A percentile compares a stretch with the other conserved stretches of the same genome.
Evolutionary conservation across 2,797 vertebrate species (phyloP).

Genomic region (Molossus molossus): DNA sequence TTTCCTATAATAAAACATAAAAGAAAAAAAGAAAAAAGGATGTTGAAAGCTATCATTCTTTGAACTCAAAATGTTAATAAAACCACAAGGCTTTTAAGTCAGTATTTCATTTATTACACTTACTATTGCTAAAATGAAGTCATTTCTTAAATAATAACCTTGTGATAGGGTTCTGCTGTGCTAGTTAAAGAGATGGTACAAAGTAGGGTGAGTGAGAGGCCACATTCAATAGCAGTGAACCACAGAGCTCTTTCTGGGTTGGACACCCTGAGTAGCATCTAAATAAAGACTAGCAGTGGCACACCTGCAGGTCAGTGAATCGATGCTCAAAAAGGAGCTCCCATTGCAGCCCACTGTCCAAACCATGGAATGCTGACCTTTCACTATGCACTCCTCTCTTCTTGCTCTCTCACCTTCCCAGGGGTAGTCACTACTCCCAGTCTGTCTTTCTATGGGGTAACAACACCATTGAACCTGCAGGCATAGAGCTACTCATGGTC

Average conservation of each 20-base stretch:
- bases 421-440: neutral
- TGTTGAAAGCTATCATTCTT: neutral
- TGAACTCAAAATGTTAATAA: conserved; percentile 29
- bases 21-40: neutral
- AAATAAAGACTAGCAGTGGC: neutral
- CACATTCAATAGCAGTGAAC: neutral
- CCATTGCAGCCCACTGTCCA: no score
- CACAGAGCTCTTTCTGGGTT: neutral
- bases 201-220: neutral
- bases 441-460: neutral
- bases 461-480: neutral
- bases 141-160: neutral
- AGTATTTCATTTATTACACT: neutral
- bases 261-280: neutral
- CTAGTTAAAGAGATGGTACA: neutral
- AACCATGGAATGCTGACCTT: rapidly evolving
- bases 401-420: neutral
- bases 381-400: no score
- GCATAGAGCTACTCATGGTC: neutral
- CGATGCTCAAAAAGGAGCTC: neutral
- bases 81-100: neutral
- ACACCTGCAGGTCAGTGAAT: neutral
- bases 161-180: neutral
- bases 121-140: conserved; percentile 12
- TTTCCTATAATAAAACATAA: conserved; percentile 18